These are phyloP conservation scores for Anoura caudifer DNA, from an alignment of 2,113 vertebrate genomes.

Conservation along the genomic window DNA sequence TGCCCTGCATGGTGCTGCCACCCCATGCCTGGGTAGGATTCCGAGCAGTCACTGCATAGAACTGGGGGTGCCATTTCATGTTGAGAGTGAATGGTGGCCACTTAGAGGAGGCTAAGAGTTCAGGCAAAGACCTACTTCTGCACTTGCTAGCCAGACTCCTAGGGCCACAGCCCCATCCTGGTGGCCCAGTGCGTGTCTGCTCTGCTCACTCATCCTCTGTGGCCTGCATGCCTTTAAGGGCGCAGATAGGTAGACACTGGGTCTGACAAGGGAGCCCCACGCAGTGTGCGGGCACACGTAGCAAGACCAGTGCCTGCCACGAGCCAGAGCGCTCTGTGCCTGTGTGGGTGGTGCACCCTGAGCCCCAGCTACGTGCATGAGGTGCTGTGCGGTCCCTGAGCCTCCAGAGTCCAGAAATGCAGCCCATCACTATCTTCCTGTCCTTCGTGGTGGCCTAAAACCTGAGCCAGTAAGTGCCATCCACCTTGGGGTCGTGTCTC, in stretches of 20 bases:
- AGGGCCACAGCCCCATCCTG: not conserved
- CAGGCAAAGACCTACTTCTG: not conserved
- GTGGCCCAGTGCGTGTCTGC: rapidly evolving
- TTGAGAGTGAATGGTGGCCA: not conserved
- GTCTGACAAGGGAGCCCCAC: not conserved
- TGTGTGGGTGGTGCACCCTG: constrained; percentile 38
- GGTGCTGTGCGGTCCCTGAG: constrained; percentile 65
- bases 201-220: not conserved
- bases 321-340: not conserved
- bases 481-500: not conserved
- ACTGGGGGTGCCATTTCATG: not conserved
- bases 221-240: not conserved
- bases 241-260: not conserved
- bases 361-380: constrained; percentile 59
- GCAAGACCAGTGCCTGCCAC: not conserved
- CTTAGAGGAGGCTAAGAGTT: not conserved
- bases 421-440: constrained; percentile 42
- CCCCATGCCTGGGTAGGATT: not conserved
- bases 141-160: not conserved
- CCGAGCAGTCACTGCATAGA: not conserved
- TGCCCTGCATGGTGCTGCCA: not conserved
- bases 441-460: constrained; percentile 43
- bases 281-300: not conserved
- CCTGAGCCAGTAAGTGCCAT: constrained; percentile 44
- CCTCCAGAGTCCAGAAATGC: constrained; percentile 25